These are phyloP conservation scores for Oreohelix idahoensis DNA, from an alignment of 1,140 invertebrate genomes.

Conservation along the genomic window DNA sequence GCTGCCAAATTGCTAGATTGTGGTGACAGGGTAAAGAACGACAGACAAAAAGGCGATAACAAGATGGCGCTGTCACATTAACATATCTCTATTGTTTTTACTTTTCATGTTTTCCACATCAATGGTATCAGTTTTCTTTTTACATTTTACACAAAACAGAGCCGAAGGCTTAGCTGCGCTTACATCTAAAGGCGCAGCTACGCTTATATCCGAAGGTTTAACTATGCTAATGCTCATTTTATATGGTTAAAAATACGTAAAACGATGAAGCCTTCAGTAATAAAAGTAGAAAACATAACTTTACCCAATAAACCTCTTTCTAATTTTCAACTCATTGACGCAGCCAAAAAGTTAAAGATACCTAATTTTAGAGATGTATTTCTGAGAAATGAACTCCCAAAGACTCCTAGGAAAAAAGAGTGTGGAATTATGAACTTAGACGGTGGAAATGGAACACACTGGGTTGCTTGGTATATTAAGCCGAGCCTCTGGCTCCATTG, in stretches of 20 bases:
- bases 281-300: neutral
- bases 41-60: too few relatives aligned
- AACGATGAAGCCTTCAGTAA: too few relatives aligned
- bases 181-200: too few relatives aligned
- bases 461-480: neutral
- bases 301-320: slow-evolving; percentile 1
- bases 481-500: too few relatives aligned
- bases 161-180: too few relatives aligned
- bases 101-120: neutral
- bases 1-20: too few relatives aligned
- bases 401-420: neutral
- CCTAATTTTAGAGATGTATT: slow-evolving; percentile 7
- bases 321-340: neutral
- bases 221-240: too few relatives aligned
- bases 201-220: too few relatives aligned
- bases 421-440: slow-evolving; percentile 7
- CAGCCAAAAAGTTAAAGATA: neutral
- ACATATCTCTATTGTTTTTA: slow-evolving; percentile 9
- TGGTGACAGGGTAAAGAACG: too few relatives aligned
- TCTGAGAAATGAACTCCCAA: neutral
- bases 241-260: neutral
- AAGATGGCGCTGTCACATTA: too few relatives aligned
- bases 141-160: neutral
- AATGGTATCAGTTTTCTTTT: neutral
- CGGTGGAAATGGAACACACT: neutral